phyloP scores from a whole-genome alignment of 2,113 vertebrate species.

The Oryzias melastigma region DNA sequence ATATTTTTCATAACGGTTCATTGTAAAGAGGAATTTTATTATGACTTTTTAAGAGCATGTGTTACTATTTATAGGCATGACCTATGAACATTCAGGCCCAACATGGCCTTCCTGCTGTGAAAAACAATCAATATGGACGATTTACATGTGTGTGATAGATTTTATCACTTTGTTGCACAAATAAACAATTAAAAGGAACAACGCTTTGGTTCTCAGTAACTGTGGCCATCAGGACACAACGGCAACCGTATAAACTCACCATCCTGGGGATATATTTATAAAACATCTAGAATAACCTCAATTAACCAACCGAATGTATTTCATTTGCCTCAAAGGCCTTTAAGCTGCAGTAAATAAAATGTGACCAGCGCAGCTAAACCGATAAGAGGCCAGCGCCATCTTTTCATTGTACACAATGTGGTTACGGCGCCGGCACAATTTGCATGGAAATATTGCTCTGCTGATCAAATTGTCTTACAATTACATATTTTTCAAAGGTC shows the following conservation, averaged over 20 bases:
- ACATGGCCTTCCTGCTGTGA: slow-evolving; percentile 51
- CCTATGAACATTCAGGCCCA: slow-evolving; percentile 36
- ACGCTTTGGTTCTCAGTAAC: slow-evolving; percentile 15
- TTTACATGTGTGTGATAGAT: slow-evolving; percentile 71
- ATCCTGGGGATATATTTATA: slow-evolving; percentile 27
- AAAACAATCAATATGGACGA: slow-evolving; percentile 70
- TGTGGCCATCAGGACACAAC: slow-evolving; percentile 5
- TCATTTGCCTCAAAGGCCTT: slow-evolving; percentile 52
- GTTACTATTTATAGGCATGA: slow-evolving; percentile 73
- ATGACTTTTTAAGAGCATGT: slow-evolving; percentile 74
- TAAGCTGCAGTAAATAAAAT: slow-evolving; percentile 48
- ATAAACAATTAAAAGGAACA: slow-evolving; percentile 68
- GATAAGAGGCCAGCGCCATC: slow-evolving; percentile 42
- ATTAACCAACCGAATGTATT: slow-evolving; percentile 52
- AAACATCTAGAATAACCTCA: slow-evolving; percentile 51
- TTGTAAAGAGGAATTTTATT: slow-evolving; percentile 73
- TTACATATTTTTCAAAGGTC: slow-evolving; percentile 64
- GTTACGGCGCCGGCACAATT: slow-evolving; percentile 40
- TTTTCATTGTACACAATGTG: slow-evolving; percentile 37
- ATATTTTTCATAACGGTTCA: slow-evolving; percentile 79
- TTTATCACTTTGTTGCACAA: slow-evolving; percentile 77
- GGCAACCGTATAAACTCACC: slow-evolving; percentile 30
- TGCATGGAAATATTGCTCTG: slow-evolving; percentile 58
- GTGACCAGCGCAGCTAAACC: slow-evolving; percentile 30
- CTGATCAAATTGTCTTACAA: slow-evolving; percentile 59